Evolutionary conservation across 2,113 vertebrate species (phyloP).

Genomic region (Accipiter cooperii): DNA sequence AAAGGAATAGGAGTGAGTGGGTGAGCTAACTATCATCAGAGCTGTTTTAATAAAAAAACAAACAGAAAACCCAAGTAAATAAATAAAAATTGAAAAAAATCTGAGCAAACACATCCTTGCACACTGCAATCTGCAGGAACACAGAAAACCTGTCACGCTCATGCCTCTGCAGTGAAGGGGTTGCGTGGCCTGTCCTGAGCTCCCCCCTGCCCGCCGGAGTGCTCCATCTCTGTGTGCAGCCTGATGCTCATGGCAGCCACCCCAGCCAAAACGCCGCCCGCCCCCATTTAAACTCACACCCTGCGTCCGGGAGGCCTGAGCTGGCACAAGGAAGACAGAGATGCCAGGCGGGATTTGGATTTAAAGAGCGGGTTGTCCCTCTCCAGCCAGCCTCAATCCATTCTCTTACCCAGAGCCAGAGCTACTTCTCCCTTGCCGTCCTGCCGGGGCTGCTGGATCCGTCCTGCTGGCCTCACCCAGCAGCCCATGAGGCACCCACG

Average conservation of each 20-base stretch:
- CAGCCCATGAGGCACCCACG: not conserved
- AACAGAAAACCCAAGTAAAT: not conserved
- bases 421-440: not conserved
- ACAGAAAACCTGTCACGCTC: not conserved
- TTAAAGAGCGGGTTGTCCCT: not conserved
- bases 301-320: fast-evolving
- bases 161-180: no score
- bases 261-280: fast-evolving
- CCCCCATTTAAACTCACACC: not conserved
- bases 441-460: not conserved
- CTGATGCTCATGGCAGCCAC: not conserved
- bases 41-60: not conserved
- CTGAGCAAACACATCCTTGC: not conserved
- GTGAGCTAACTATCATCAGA: not conserved
- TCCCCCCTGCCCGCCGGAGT: not conserved
- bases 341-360: not conserved
- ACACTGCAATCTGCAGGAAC: not conserved
- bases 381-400: not conserved
- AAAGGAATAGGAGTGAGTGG: not conserved
- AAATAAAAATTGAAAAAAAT: not conserved
- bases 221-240: fast-evolving
- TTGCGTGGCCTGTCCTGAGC: not conserved
- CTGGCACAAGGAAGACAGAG: not conserved
- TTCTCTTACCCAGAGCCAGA: not conserved
- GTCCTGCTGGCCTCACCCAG: not conserved